A percentile compares a stretch with the other conserved stretches of the same genome.
Conservation (phyloP, 2,797 vertebrate genomes). For the Gymnopithys bicolor region DNA sequence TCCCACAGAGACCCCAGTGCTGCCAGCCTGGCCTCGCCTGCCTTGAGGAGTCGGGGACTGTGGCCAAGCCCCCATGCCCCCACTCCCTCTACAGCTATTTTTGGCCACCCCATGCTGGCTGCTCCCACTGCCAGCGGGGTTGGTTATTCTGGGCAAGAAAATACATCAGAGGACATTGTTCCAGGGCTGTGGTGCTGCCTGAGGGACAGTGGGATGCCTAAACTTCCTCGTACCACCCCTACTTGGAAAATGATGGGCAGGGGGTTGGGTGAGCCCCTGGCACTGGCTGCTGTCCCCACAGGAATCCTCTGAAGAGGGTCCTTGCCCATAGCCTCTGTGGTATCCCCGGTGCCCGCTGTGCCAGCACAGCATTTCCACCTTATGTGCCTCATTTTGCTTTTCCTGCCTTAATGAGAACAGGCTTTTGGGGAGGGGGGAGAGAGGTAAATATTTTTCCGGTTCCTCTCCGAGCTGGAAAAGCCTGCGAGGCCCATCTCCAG, state of each 20-base stretch:
- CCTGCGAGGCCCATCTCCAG: constrained; percentile 20
- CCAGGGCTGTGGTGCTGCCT: background rate
- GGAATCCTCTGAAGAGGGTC: background rate
- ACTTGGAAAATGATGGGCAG: fast-evolving
- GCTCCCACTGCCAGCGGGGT: background rate
- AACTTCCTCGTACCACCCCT: background rate
- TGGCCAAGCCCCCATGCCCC: fast-evolving
- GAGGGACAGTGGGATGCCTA: background rate
- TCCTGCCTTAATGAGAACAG: background rate
- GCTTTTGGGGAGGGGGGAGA: background rate
- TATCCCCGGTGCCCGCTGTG: fast-evolving
- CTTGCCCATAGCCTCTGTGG: fast-evolving
- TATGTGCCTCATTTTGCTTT: background rate
- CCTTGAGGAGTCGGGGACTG: background rate
- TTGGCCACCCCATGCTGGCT: background rate
- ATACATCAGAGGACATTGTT: background rate
- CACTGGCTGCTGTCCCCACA: background rate
- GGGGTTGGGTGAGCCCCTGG: background rate
- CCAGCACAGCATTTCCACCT: background rate
- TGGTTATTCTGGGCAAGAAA: background rate
- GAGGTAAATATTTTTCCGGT: background rate
- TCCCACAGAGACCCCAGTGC: fast-evolving
- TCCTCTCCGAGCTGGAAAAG: constrained; percentile 4
- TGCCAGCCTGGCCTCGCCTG: background rate
- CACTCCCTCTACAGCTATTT: background rate